Percentiles rank a stretch among this genome's conserved stretches.
Evolutionary conservation across 1,140 invertebrate genomes (phyloP).

Genomic region (Cecropterus lyciades): DNA sequence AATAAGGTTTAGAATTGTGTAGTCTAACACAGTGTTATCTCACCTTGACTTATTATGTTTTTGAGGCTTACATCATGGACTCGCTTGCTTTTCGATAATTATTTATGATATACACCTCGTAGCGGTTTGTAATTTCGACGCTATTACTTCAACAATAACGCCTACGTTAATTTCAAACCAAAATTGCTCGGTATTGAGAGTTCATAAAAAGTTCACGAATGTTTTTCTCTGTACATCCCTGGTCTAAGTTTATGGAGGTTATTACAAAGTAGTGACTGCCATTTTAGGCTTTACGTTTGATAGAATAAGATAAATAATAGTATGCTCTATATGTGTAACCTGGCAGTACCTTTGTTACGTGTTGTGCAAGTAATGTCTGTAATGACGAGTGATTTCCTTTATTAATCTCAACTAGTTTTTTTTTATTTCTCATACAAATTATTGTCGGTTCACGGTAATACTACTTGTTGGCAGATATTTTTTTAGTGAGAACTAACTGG

Average conservation of each 20-base stretch:
- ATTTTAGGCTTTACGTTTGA: not conserved
- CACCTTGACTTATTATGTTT: conserved; percentile 30
- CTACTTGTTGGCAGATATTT: no score
- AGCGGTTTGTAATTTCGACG: not conserved
- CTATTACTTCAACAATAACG: not conserved
- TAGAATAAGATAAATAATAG: no score
- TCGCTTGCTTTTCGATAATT: conserved; percentile 26
- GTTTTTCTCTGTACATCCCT: conserved; percentile 15
- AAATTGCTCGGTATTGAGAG: not conserved
- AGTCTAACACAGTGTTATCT: conserved; percentile 2
- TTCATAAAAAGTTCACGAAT: conserved; percentile 20
- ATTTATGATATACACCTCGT: conserved; percentile 18
- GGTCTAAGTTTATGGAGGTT: not conserved
- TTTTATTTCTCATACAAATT: conserved; percentile 6
- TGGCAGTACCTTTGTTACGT: no score
- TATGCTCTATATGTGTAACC: no score
- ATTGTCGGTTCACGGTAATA: not conserved
- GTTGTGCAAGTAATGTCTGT: not conserved
- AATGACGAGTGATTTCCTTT: conserved; percentile 18
- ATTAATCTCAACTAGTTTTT: conserved; percentile 6
- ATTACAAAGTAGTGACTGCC: no score
- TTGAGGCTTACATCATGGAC: conserved; percentile 18
- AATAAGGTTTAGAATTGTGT: conserved; percentile 3
- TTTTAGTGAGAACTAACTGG: no score
- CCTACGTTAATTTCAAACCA: not conserved